Base-by-base conservation (phyloP, 2,113 vertebrate genomes). In the Xenopus borealis region DNA sequence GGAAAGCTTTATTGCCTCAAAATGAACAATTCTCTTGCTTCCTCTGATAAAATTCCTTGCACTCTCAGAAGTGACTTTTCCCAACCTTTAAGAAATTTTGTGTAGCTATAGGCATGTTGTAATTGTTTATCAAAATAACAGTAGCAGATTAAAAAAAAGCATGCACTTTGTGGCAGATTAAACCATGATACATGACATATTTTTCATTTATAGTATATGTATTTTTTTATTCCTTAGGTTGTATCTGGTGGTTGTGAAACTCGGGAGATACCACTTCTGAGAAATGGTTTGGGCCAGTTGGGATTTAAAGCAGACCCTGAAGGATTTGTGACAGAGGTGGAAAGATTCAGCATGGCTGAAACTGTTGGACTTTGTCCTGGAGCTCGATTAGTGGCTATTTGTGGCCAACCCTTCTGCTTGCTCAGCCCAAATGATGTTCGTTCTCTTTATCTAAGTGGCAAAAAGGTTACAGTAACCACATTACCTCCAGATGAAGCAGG, bases 241-340 rank as follows among this genome's bases (percentile, higher is more conserved):
- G 93, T 97, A 58, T 95, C 94, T 0, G 84, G 94, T 0, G 95
- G 94, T 27, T 96, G 95, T 0, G 94, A 95, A 87, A 94, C 94
- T 0, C 88, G 91, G 0, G 94, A 96, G 82, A 86, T 97, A 65
- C 93, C 91, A 0, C 90, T 94, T 1, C 84, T 94, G 71, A 88
- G 94, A 2, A 94, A 96, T 0, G 91, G 89, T 11, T 93, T 94
- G 14, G 94, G 94, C 11, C 94, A 95, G 78, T 92, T 94, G 0
- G 94, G 94, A 50, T 95, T 97, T 78, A 87, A 92, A 72, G 92
- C 92, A 89, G 95, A 93, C 27, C 85, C 90, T 17, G 93, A 94
- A 62, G 94, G 94, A 71, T 95, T 97, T 2, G 87, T 96, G 81
- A 94, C 91, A 0, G 92, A 95, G 10, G 89, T 97, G 83, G 93